Percentiles rank a stretch among this genome's conserved stretches.
Evolutionary conservation across 2,888 invertebrate species (phyloP).

Genomic region (Actias luna): DNA sequence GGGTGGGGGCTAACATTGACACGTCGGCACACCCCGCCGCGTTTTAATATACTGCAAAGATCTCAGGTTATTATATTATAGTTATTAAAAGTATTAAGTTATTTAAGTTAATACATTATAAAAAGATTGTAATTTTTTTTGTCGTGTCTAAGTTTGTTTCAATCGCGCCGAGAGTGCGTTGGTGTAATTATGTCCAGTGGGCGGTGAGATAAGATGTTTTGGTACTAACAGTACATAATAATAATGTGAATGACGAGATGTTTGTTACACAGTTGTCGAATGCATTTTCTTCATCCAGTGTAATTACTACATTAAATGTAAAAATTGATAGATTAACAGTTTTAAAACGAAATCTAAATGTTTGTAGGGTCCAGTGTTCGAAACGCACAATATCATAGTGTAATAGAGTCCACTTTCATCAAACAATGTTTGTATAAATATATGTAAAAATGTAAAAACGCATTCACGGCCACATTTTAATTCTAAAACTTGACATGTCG

Average conservation of each 20-base stretch:
- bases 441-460: conserved; percentile 60
- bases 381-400: conserved; percentile 80
- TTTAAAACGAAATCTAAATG: conserved; percentile 79
- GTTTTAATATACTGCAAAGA: conserved; percentile 67
- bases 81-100: conserved; percentile 81
- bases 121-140: conserved; percentile 77
- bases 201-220: conserved; percentile 38
- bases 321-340: conserved; percentile 77
- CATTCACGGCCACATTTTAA: conserved; percentile 70
- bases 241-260: conserved; percentile 45
- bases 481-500: conserved; percentile 71
- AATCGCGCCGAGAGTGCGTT: conserved; percentile 47
- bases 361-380: conserved; percentile 81
- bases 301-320: conserved; percentile 73
- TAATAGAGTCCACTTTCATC: conserved; percentile 76
- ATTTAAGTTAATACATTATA: conserved; percentile 76
- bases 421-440: conserved; percentile 33
- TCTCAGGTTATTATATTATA: conserved; percentile 80
- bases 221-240: conserved; percentile 57
- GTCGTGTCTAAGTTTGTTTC: conserved; percentile 77
- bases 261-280: conserved; percentile 55
- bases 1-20: conserved; percentile 33
- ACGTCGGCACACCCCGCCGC: conserved; percentile 29
- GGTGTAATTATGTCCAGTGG: conserved; percentile 57
- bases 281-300: conserved; percentile 78